Percentiles rank a stretch among this genome's conserved stretches.
Conservation (phyloP, 2,113 vertebrate genomes). For the Sylvietta virens region DNA sequence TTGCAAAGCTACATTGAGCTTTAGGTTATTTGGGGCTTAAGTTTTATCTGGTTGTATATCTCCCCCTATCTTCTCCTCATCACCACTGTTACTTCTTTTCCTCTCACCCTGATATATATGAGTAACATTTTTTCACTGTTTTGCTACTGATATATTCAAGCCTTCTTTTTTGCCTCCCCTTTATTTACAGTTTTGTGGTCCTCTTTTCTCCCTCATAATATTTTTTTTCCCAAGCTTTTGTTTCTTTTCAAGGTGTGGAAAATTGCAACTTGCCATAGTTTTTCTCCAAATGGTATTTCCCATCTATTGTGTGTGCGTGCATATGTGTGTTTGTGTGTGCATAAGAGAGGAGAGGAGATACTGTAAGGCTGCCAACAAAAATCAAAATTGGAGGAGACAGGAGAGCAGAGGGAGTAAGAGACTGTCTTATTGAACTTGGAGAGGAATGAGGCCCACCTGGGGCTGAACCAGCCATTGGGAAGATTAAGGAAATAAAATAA, state of each 20-base stretch:
- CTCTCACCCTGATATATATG: not conserved
- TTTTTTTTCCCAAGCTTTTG: not conserved
- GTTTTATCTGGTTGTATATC: not conserved
- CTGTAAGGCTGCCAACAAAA: constrained; percentile 46
- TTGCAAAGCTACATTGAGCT: not conserved
- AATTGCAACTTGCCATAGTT: not conserved
- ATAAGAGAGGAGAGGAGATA: constrained; percentile 1
- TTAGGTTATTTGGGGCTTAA: not conserved
- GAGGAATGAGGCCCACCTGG: constrained; percentile 56
- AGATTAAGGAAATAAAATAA: constrained; percentile 77
- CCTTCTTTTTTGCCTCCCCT: not conserved
- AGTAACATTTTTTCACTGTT: not conserved
- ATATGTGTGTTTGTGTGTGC: not conserved
- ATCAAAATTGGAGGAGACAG: constrained; percentile 57
- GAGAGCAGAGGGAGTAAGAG: constrained; percentile 61
- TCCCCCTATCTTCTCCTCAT: not conserved
- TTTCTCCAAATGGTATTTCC: not conserved
- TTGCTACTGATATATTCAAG: not conserved
- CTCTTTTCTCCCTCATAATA: not conserved
- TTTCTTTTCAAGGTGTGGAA: not conserved
- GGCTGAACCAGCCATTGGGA: constrained; percentile 65
- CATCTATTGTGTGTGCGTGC: not conserved
- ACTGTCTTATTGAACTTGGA: constrained; percentile 67
- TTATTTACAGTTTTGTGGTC: not conserved
- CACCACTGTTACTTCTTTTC: not conserved